Evolutionary conservation across 1,140 invertebrate genomes (phyloP).

Genomic region (Coptotermes formosanus): DNA sequence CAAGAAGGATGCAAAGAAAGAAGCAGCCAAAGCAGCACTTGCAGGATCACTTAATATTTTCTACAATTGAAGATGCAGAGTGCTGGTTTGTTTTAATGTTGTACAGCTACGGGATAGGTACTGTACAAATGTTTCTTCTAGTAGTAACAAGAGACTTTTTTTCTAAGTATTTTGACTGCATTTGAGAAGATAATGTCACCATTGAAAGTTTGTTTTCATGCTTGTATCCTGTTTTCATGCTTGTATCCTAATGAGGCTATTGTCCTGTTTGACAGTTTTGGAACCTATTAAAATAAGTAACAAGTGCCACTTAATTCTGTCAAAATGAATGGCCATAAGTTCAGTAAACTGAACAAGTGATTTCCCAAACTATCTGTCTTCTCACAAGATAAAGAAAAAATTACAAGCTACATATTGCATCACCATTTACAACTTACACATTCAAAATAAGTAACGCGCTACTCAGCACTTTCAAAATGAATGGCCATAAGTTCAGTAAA

Average conservation of each 20-base stretch:
- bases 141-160: not conserved
- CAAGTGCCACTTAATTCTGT: not conserved
- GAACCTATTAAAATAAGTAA: not conserved
- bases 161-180: not conserved
- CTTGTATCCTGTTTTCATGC: not conserved
- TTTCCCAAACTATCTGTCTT: no score
- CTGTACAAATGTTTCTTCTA: not conserved
- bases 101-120: not conserved
- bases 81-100: not conserved
- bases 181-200: not conserved
- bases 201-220: not conserved
- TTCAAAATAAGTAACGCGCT: no score
- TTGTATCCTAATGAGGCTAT: not conserved
- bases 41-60: slow-evolving; percentile 30
- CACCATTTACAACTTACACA: no score
- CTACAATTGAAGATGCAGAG: slow-evolving; percentile 19
- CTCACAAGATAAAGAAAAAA: no score
- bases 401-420: no score
- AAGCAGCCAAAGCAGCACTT: slow-evolving; percentile 52
- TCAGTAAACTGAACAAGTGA: no score
- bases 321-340: no score
- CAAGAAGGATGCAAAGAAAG: slow-evolving; percentile 55
- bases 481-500: no score
- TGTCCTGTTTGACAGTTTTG: not conserved
- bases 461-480: no score